Conservation (phyloP, 2,888 invertebrate genomes). For the Cryptosula pallasiana region DNA sequence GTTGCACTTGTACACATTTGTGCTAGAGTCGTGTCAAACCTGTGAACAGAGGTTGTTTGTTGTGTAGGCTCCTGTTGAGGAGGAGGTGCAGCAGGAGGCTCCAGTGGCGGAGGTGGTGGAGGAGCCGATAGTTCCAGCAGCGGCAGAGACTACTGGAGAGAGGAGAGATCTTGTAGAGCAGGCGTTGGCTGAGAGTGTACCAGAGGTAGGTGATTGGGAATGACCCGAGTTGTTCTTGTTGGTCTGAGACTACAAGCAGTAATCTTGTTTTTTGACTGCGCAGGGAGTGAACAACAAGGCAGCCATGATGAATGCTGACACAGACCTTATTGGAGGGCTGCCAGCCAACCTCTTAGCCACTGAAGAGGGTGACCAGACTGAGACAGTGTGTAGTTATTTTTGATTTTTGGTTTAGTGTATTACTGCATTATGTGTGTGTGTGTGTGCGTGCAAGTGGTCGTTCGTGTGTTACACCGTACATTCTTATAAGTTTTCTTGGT, state of each 20-base stretch:
- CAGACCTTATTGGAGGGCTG: conserved; percentile 3
- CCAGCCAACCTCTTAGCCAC: conserved; percentile 14
- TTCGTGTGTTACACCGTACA: too few species aligned
- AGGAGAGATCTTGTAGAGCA: not conserved
- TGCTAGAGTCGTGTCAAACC: too few species aligned
- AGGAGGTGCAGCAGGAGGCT: not conserved
- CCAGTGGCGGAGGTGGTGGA: not conserved
- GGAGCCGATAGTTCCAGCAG: not conserved
- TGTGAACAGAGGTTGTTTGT: too few species aligned
- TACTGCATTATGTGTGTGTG: too few species aligned
- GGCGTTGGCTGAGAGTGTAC: not conserved
- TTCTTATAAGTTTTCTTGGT: too few species aligned
- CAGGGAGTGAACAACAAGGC: not conserved
- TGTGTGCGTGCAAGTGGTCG: too few species aligned
- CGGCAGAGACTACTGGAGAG: not conserved
- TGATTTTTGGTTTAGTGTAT: too few species aligned
- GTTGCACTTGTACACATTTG: too few species aligned
- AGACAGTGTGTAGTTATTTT: not conserved
- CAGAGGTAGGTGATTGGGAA: conserved; percentile 1
- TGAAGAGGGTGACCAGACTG: conserved; percentile 1
- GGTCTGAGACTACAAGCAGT: too few species aligned
- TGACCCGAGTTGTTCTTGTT: too few species aligned
- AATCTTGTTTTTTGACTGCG: too few species aligned
- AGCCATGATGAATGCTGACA: not conserved
- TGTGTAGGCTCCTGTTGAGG: too few species aligned